These are phyloP conservation scores for Pycnonotus jocosus DNA, from an alignment of 2,113 vertebrate genomes.

Conservation along the genomic window DNA sequence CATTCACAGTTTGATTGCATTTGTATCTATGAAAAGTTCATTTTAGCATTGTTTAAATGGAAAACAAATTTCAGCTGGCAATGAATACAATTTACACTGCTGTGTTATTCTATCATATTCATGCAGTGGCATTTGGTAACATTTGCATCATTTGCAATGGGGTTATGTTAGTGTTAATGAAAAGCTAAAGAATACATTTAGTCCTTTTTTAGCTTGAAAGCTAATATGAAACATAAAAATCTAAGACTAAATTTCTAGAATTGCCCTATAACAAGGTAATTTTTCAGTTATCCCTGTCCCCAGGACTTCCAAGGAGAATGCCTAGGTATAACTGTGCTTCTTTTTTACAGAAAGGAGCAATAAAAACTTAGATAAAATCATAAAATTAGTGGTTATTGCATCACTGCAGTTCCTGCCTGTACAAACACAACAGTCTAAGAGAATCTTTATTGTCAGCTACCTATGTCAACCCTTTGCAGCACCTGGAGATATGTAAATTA, in stretches of 20 bases:
- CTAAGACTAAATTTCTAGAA: neutral
- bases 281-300: neutral
- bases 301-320: neutral
- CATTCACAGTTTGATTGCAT: neutral
- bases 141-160: neutral
- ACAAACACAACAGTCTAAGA: slow-evolving; percentile 2
- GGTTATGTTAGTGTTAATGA: neutral
- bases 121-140: neutral
- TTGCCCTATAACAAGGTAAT: neutral
- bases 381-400: neutral
- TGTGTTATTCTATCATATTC: neutral
- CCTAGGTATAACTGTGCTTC: neutral
- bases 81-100: neutral
- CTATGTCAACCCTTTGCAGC: slow-evolving; percentile 29
- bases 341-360: neutral
- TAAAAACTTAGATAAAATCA: neutral
- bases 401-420: neutral
- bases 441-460: neutral
- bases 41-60: neutral
- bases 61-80: slow-evolving; percentile 7
- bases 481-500: slow-evolving; percentile 38
- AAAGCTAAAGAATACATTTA: neutral
- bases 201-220: neutral
- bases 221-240: neutral
- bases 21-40: neutral